These are phyloP conservation scores for Tyrophagus putrescentiae DNA, from an alignment of 1,140 invertebrate genomes.

Conservation along the genomic window DNA sequence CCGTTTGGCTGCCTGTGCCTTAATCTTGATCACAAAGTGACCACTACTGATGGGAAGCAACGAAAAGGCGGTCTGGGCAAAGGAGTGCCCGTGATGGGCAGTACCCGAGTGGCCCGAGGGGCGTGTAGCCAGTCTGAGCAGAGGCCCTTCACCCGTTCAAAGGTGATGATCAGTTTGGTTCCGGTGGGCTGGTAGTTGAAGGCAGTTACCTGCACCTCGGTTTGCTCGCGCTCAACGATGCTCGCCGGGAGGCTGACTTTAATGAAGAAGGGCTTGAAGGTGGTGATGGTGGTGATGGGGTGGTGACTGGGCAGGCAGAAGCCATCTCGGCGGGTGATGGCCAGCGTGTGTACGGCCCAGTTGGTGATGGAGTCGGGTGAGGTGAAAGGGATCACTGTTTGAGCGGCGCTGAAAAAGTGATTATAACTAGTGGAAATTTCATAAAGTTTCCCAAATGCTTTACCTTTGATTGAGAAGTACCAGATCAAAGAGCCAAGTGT, in stretches of 20 bases:
- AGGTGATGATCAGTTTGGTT: too few species aligned
- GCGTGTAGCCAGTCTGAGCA: slow-evolving; percentile 32
- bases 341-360: slow-evolving; percentile 32
- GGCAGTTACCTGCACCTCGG: slow-evolving; percentile 33
- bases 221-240: slow-evolving; percentile 34
- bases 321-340: slow-evolving; percentile 28
- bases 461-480: slow-evolving; percentile 20
- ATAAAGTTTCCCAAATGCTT: slow-evolving; percentile 3
- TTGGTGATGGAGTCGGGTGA: slow-evolving; percentile 32
- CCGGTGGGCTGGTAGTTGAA: too few species aligned
- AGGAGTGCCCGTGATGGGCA: too few species aligned
- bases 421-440: not conserved
- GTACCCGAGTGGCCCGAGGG: too few species aligned
- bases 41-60: too few species aligned
- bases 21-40: too few species aligned
- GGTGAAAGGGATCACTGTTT: too few species aligned
- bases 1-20: too few species aligned
- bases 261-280: slow-evolving; percentile 33
- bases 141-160: slow-evolving; percentile 30
- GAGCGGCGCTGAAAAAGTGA: too few species aligned
- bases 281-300: slow-evolving; percentile 29
- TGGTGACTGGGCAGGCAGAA: slow-evolving; percentile 31
- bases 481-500: slow-evolving; percentile 33
- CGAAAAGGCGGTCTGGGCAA: too few species aligned
- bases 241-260: slow-evolving; percentile 34